Evolutionary conservation across 2,797 vertebrate genomes (phyloP).

Genomic region (Setipinna tenuifilis): DNA sequence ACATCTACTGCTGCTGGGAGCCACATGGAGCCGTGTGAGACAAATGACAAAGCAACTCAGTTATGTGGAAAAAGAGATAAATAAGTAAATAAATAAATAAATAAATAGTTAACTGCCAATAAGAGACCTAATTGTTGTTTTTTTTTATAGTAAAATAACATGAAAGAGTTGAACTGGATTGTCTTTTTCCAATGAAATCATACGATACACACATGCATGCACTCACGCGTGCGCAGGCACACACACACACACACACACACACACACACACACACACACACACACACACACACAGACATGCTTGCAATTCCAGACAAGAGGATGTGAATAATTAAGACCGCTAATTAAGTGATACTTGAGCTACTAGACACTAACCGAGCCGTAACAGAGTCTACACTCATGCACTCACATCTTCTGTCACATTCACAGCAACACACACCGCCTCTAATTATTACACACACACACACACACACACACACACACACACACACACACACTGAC

Average conservation of each 20-base stretch:
- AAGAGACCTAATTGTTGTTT: neutral
- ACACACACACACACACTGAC: neutral
- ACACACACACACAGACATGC: neutral
- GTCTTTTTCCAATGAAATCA: neutral
- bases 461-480: neutral
- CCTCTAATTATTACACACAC: neutral
- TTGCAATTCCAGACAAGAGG: neutral
- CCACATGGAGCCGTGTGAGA: neutral
- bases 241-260: slow-evolving; percentile 23
- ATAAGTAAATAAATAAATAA: too few species aligned
- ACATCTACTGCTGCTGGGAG: neutral
- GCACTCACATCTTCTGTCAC: neutral
- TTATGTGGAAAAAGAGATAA: neutral
- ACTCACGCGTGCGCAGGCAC: too few species aligned
- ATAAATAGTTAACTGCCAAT: neutral
- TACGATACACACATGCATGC: neutral
- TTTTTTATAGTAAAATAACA: neutral
- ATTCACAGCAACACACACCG: neutral
- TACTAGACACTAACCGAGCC: neutral
- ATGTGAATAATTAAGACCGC: neutral
- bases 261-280: slow-evolving; percentile 33
- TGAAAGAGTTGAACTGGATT: neutral
- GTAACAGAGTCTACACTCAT: neutral
- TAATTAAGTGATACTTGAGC: neutral
- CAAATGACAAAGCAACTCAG: neutral